These are phyloP conservation scores for Campoplex nolae DNA, from an alignment of 2,888 invertebrate species.

Conservation along the genomic window DNA sequence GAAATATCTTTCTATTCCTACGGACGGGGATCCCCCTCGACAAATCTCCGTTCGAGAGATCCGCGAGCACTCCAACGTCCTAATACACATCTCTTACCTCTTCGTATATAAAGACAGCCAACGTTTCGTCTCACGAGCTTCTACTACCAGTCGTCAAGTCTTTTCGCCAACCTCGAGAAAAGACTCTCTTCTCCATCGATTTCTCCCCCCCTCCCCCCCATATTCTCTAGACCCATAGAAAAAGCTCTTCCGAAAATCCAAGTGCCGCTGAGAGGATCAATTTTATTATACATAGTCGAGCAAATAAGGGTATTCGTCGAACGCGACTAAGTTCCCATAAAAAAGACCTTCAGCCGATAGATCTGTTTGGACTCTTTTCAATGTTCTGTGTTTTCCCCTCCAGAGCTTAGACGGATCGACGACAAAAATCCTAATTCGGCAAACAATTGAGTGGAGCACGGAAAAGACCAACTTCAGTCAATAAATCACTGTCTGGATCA, in stretches of 20 bases:
- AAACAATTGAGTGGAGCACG: neutral
- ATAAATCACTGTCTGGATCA: neutral
- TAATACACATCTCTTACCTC: constrained; percentile 11
- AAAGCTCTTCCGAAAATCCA: neutral
- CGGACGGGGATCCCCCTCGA: constrained; percentile 29
- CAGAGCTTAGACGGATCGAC: neutral
- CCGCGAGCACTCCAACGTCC: constrained; percentile 15
- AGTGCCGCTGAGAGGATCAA: constrained; percentile 37
- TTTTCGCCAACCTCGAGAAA: neutral
- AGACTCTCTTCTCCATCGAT: constrained; percentile 20
- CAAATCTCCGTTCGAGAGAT: constrained; percentile 49
- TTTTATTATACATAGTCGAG: constrained; percentile 17
- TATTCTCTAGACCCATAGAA: neutral
- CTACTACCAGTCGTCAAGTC: neutral
- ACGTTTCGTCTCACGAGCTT: neutral
- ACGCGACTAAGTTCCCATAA: neutral
- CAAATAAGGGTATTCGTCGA: neutral
- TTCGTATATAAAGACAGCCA: constrained; percentile 4
- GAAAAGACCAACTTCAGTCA: neutral
- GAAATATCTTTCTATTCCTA: constrained; percentile 36
- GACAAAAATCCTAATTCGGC: too few relatives aligned
- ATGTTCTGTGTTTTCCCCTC: neutral
- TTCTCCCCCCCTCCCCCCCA: neutral
- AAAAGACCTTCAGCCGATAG: constrained; percentile 5
- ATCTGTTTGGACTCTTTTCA: constrained; percentile 11